Evolutionary conservation across 2,113 vertebrate genomes (phyloP).

Genomic region (Coryphaenoides rupestris): DNA sequence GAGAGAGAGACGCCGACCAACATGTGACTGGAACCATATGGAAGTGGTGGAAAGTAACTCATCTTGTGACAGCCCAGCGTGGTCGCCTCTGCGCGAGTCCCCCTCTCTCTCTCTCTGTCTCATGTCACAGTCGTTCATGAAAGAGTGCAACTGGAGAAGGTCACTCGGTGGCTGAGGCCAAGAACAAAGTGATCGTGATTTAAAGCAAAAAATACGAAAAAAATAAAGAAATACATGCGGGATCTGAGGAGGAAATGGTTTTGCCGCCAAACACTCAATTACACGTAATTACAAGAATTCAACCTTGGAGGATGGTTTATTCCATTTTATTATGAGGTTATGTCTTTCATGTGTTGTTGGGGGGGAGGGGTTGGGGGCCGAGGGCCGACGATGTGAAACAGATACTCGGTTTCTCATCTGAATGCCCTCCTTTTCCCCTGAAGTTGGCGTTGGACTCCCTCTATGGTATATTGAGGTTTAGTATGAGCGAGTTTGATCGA

Average conservation of each 20-base stretch:
- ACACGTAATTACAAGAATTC: constrained; percentile 72
- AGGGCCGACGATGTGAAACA: constrained; percentile 58
- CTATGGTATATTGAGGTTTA: constrained; percentile 17
- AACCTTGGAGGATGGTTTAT: constrained; percentile 69
- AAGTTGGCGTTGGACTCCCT: constrained; percentile 50
- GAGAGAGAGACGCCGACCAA: constrained; percentile 12
- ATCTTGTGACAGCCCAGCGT: constrained; percentile 1
- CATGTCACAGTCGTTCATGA: constrained; percentile 53
- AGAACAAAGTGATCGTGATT: constrained; percentile 68
- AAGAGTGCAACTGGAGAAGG: constrained; percentile 69
- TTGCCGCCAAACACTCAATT: constrained; percentile 73
- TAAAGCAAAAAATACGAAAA: neutral
- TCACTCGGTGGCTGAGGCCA: constrained; percentile 57
- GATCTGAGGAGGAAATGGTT: constrained; percentile 68
- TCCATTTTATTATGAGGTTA: constrained; percentile 70
- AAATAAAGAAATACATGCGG: constrained; percentile 50
- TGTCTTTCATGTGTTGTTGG: constrained; percentile 58
- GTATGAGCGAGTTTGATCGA: neutral
- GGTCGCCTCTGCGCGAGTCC: constrained; percentile 13
- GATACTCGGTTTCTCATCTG: constrained; percentile 48
- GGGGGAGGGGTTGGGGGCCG: constrained; percentile 3
- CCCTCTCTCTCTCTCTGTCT: constrained; percentile 61
- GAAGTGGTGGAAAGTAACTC: constrained; percentile 36
- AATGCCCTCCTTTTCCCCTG: constrained; percentile 54
- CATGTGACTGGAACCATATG: constrained; percentile 65